Percentiles rank a stretch among this genome's conserved stretches.
phyloP scores from a whole-genome alignment of 2,113 vertebrate genomes.

The Genyomyrus donnyi region DNA sequence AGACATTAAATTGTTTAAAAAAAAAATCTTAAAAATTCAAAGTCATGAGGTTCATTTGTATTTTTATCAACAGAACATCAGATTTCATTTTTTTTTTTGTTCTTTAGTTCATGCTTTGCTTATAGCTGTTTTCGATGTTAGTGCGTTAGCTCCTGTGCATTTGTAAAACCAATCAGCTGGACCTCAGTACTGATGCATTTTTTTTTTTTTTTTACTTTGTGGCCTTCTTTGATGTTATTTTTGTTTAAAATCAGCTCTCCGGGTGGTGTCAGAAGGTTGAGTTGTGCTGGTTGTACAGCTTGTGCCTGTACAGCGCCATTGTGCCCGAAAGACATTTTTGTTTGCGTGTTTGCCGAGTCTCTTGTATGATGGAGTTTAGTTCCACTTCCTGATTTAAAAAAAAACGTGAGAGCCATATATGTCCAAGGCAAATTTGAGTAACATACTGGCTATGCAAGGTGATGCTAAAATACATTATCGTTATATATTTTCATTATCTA shows the following conservation, averaged over 20 bases:
- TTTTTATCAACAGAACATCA: not conserved
- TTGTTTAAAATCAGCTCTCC: not conserved
- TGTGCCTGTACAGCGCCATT: not conserved
- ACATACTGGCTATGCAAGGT: not conserved
- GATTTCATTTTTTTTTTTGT: not conserved
- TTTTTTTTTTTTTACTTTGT: not conserved
- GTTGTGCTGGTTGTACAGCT: not conserved
- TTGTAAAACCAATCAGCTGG: not conserved
- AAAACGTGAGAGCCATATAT: not conserved
- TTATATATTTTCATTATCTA: not conserved
- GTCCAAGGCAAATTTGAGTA: not conserved
- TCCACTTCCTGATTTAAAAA: not conserved
- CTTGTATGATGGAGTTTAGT: not conserved
- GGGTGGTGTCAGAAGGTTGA: not conserved
- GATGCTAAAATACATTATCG: not conserved
- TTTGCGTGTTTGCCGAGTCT: not conserved
- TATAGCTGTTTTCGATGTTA: not conserved
- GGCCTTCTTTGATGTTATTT: not conserved
- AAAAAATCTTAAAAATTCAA: not conserved
- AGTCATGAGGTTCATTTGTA: not conserved
- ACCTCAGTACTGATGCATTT: not conserved
- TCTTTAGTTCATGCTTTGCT: not conserved
- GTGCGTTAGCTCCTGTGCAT: not conserved
- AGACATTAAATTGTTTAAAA: too few species aligned
- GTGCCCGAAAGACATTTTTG: not conserved